Base-by-base conservation (phyloP, 2,797 vertebrate genomes). In the Sarcoramphus papa region DNA sequence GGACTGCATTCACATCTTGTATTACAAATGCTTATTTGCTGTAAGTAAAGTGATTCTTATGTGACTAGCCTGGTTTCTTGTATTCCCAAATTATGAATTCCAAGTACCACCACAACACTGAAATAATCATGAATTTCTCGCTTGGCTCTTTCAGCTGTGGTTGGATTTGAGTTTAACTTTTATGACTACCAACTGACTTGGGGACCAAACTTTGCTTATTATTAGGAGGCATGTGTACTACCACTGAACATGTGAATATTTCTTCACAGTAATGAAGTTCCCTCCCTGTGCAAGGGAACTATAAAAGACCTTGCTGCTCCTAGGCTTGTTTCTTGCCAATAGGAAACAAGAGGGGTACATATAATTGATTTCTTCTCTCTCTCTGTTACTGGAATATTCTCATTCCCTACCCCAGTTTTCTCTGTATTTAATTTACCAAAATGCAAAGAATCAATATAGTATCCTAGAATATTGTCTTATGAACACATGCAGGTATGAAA, bases 161-260 rank as follows among this genome's bases (percentile, higher is more conserved):
- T 64, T 57, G 83, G 31, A 70, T 95, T 95, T 85, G 80, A 45
- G n/a, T 88, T 91, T 93, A 82, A 90, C 57, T 91, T 89, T 70
- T 40, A 30, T 56, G 65, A 48, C 82, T 85, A 47, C 87, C 75
- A 91, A 12, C 30, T 35, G 37, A 48, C 51, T 64, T 72, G 25
- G 22, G 30, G 45, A 76, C 56, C 43, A 50, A 56, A 63, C 69
- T 69, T 75, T 48, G 60, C 51, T 62, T 75, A 12, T 80, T 82
- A 31, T 64, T 37, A 45, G 69, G 64, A 80, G 56, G 14, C 2
- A 2, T 9, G 8, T 59, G 69, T 77, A 7, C 51, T 69, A 9
- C 74, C 69, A 22, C 47, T 37, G 91, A 51, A 37, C 19, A 5
- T 15, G 64, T 8, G 64, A 83, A 12, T 33, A 10, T 87, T 81